Percentiles rank a stretch among this genome's conserved stretches.
phyloP scores from a whole-genome alignment of 2,797 vertebrate genomes.

The Loriculus beryllinus region DNA sequence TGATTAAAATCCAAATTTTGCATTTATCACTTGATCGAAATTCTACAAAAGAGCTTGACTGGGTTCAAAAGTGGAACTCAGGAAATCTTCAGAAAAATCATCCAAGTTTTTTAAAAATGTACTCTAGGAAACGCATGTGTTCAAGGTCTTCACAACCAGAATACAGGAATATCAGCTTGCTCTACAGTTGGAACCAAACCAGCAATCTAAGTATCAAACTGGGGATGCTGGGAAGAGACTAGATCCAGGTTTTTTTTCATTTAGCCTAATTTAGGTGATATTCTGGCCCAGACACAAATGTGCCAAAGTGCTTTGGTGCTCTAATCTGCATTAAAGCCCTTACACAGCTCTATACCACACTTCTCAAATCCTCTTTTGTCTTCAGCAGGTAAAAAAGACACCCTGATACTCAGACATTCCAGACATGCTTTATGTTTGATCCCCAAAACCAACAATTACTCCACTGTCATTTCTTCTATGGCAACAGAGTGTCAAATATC shows the following conservation, averaged over 20 bases:
- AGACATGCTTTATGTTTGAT: neutral
- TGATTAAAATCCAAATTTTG: neutral
- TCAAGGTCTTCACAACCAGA: neutral
- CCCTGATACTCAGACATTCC: neutral
- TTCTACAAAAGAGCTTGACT: neutral
- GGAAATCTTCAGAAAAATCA: neutral
- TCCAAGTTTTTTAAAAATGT: neutral
- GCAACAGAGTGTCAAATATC: neutral
- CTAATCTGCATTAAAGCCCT: neutral
- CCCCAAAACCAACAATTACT: neutral
- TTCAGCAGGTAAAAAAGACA: neutral
- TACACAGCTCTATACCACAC: neutral
- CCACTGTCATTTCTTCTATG: neutral
- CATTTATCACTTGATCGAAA: conserved; percentile 19
- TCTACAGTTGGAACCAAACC: neutral
- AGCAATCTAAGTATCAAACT: neutral
- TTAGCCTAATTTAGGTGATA: neutral
- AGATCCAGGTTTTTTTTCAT: neutral
- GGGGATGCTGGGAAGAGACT: neutral
- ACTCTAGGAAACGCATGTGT: neutral
- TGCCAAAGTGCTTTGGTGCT: neutral
- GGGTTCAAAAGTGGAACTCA: conserved; percentile 7
- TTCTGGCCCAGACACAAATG: neutral
- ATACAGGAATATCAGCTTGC: neutral
- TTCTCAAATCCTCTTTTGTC: conserved; percentile 25